Percentiles rank a stretch among this genome's conserved stretches.
Conservation (phyloP, 30 jellyfish, hydroid and myxozoan genomes). For the Pseudorhiza aurosa region DNA sequence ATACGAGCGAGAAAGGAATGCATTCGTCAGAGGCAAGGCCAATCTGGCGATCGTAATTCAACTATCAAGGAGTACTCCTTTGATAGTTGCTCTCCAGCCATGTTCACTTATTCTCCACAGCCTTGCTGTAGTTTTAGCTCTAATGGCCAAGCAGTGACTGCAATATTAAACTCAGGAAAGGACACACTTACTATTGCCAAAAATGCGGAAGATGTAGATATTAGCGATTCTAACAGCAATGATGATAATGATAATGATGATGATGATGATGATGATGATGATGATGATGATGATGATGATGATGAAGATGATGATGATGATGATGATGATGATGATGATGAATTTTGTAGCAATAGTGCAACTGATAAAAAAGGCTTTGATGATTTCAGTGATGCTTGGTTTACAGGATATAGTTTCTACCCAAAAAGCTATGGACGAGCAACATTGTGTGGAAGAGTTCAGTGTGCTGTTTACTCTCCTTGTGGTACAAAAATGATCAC, state of each 20-base stretch:
- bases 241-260: background rate
- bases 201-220: constrained; percentile 3
- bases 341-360: no score
- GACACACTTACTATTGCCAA: constrained; percentile 24
- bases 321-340: constrained; percentile 26
- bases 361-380: no score
- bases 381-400: constrained; percentile 55
- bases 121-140: constrained; percentile 59
- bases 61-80: background rate
- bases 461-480: constrained; percentile 48
- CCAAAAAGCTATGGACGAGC: constrained; percentile 40
- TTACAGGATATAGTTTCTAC: background rate
- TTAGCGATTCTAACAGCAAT: background rate
- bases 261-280: constrained; percentile 15
- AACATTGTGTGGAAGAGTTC: constrained; percentile 66
- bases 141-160: constrained; percentile 40
- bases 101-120: constrained; percentile 65
- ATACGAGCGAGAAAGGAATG: background rate
- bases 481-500: constrained; percentile 43
- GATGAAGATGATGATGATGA: background rate
- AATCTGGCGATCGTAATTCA: background rate
- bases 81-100: constrained; percentile 33
- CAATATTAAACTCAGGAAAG: constrained; percentile 54
- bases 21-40: background rate
- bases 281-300: background rate